Percentiles rank a stretch among this genome's conserved stretches.
phyloP scores from a whole-genome alignment of 2,888 invertebrate species.

The Spisula subtruncata region DNA sequence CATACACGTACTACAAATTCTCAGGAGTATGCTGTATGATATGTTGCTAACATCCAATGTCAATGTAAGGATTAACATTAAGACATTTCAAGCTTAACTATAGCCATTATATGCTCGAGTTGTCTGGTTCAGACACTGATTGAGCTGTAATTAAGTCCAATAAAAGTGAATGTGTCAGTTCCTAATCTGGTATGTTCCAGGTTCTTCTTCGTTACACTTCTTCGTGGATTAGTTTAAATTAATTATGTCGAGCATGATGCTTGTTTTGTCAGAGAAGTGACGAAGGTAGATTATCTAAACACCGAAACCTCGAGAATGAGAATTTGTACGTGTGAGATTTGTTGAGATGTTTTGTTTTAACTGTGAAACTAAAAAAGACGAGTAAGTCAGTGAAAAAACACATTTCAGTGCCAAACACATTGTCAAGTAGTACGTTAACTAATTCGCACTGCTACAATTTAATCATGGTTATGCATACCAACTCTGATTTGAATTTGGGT shows the following conservation, averaged over 20 bases:
- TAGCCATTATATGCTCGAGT: neutral
- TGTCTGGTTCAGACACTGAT: neutral
- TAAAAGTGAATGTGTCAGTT: neutral
- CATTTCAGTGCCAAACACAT: no score
- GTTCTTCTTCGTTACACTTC: neutral
- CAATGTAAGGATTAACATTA: neutral
- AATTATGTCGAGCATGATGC: neutral
- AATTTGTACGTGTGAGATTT: neutral
- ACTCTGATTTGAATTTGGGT: no score
- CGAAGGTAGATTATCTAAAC: conserved; percentile 4
- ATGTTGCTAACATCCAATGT: neutral
- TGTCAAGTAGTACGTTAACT: no score
- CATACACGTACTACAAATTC: neutral
- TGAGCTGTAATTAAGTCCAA: conserved; percentile 24
- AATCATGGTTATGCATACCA: no score
- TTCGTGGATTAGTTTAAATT: neutral
- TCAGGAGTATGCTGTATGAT: neutral
- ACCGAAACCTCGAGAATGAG: neutral
- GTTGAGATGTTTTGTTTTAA: no score
- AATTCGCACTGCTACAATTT: no score
- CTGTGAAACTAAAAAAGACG: no score
- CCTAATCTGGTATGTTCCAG: neutral
- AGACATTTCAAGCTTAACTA: neutral
- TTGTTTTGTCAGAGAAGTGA: neutral
- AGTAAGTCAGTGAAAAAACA: no score